These are phyloP conservation scores for Desmophyllum pertusum DNA, from an alignment of 92 coral and sea anemone species.

Conservation along the genomic window DNA sequence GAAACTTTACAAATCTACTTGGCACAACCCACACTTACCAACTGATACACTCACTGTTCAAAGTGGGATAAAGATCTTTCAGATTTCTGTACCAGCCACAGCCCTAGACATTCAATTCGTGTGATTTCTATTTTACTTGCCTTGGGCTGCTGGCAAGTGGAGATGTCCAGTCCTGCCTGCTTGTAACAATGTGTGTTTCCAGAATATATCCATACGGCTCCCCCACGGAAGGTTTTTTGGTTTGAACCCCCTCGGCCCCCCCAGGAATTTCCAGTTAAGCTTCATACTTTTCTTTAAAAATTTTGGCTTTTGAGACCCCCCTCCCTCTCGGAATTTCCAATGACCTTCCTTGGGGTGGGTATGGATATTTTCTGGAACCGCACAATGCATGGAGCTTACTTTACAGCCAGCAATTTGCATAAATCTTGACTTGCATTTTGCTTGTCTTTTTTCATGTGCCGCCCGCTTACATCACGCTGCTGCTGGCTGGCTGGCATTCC, in stretches of 20 bases:
- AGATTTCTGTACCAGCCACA: background rate
- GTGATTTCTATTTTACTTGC: background rate
- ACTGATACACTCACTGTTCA: background rate
- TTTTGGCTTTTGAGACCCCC: no score
- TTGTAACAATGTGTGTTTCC: no score
- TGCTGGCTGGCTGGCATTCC: constrained; percentile 71
- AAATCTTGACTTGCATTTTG: constrained; percentile 67
- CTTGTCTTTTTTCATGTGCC: constrained; percentile 74
- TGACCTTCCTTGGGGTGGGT: no score
- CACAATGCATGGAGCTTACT: constrained; percentile 43
- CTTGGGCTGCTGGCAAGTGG: background rate
- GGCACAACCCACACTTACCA: background rate
- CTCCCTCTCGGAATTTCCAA: no score
- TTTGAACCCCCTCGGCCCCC: no score
- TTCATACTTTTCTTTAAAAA: no score
- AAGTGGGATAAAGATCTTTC: background rate
- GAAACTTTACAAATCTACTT: no score
- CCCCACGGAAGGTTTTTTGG: no score
- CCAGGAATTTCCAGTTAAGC: no score
- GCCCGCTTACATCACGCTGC: constrained; percentile 78
- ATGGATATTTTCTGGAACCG: no score
- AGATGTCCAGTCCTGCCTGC: constrained; percentile 5
- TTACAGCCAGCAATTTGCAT: constrained; percentile 44
- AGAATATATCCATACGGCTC: no score
- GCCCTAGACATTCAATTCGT: background rate